Evolutionary conservation across 2,888 invertebrate species (phyloP).

Genomic region (Dicyrtoma fusca): DNA sequence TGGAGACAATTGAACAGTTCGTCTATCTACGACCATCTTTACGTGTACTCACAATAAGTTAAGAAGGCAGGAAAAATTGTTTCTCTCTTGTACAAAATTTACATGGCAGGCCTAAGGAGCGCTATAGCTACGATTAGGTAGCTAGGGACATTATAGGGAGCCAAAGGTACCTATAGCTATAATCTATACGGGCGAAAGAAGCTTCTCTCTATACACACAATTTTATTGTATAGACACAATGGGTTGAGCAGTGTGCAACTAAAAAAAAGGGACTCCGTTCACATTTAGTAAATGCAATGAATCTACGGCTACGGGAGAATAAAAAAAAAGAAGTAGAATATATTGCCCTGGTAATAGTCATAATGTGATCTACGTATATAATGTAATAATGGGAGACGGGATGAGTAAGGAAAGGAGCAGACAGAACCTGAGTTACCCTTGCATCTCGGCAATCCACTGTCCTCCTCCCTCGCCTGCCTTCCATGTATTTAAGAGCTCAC

Average conservation of each 20-base stretch:
- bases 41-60: background rate
- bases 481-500: too few species aligned
- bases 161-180: too few species aligned
- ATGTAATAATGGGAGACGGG: conserved; percentile 47
- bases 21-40: background rate
- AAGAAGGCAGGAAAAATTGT: conserved; percentile 26
- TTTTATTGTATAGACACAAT: conserved; percentile 14
- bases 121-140: too few species aligned
- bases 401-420: conserved; percentile 15
- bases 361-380: conserved; percentile 50
- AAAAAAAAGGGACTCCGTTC: conserved; percentile 15
- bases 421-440: conserved; percentile 38
- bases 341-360: conserved; percentile 44
- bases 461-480: conserved; percentile 21
- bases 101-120: conserved; percentile 19
- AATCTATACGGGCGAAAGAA: too few species aligned
- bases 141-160: too few species aligned
- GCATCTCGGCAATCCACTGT: conserved; percentile 10
- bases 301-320: conserved; percentile 15
- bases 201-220: background rate
- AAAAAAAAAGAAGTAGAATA: conserved; percentile 33
- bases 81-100: conserved; percentile 20
- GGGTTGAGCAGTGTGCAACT: background rate
- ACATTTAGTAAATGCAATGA: conserved; percentile 27
- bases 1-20: conserved; percentile 29